Evolutionary conservation across 1,140 invertebrate genomes (phyloP).

Genomic region (Zaprionus ornatus): DNA sequence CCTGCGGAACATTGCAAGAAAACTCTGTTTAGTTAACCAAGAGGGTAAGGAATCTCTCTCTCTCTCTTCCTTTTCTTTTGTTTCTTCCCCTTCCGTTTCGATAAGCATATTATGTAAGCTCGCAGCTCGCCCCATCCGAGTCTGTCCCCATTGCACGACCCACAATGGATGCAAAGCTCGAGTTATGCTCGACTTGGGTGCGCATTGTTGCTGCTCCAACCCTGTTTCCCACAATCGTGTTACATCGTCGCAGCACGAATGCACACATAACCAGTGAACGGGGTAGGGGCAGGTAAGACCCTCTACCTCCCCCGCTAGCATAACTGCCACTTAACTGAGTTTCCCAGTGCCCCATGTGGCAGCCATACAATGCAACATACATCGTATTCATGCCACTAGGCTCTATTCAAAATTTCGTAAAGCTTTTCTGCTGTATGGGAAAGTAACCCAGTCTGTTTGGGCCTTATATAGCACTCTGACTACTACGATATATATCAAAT

Average conservation of each 20-base stretch:
- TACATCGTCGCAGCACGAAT: not conserved
- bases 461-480: not conserved
- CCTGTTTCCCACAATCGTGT: conserved; percentile 1
- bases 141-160: not conserved
- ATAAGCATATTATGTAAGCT: conserved; percentile 64
- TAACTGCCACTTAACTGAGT: conserved; percentile 6
- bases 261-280: not conserved
- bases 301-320: not conserved
- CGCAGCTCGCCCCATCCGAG: conserved; percentile 15
- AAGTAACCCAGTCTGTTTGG: not conserved
- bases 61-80: not conserved
- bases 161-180: not conserved
- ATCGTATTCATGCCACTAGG: not conserved
- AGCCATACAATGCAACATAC: not conserved
- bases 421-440: not conserved
- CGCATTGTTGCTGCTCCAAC: not conserved
- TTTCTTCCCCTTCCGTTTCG: not conserved
- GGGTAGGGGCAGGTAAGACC: not conserved
- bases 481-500: too few species aligned
- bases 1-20: conserved; percentile 82
- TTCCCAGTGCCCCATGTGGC: not conserved
- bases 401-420: not conserved
- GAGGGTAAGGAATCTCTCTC: not conserved
- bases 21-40: not conserved
- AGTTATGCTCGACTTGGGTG: not conserved